These are phyloP conservation scores for Hylomyscus alleni DNA, from an alignment of 2,797 vertebrate genomes.

Conservation along the genomic window DNA sequence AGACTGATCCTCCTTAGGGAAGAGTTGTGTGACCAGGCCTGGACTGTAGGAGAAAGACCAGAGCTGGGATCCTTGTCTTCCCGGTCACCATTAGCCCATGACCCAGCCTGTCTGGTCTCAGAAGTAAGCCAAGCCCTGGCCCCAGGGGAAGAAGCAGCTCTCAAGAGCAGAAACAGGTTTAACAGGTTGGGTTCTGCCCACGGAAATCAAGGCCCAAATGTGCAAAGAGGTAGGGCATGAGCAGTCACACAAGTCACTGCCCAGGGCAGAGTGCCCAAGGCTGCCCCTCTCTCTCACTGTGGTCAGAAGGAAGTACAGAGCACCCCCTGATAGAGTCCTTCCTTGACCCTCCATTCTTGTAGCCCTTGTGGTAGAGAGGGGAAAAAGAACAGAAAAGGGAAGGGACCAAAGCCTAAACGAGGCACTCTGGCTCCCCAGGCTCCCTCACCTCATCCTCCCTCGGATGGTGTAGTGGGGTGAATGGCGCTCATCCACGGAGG, in stretches of 20 bases:
- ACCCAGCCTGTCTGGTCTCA: constrained; percentile 54
- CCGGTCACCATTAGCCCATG: constrained; percentile 45
- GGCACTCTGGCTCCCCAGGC: not conserved
- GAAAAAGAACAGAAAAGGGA: not conserved
- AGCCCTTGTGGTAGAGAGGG: not conserved
- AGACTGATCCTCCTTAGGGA: constrained; percentile 8
- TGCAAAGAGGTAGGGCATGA: constrained; percentile 62
- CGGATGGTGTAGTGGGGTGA: not conserved
- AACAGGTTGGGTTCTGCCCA: constrained; percentile 72
- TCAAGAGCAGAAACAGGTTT: constrained; percentile 80
- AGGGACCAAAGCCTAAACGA: not conserved
- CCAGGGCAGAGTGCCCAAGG: not conserved
- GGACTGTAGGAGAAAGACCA: constrained; percentile 29
- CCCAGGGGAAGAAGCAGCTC: constrained; percentile 76
- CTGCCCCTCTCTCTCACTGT: not conserved
- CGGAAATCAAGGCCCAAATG: constrained; percentile 77
- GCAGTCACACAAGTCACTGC: constrained; percentile 39
- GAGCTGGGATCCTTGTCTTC: not conserved
- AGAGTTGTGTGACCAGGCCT: constrained; percentile 1
- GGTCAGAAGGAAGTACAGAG: not conserved
- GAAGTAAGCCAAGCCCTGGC: constrained; percentile 68
- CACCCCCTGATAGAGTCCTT: not conserved
- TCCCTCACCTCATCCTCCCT: not conserved
- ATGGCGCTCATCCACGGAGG: too few relatives aligned
- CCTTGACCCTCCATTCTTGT: not conserved